Evolutionary conservation across 2,888 invertebrate genomes (phyloP).

Genomic region (Coleophora flavipennella): DNA sequence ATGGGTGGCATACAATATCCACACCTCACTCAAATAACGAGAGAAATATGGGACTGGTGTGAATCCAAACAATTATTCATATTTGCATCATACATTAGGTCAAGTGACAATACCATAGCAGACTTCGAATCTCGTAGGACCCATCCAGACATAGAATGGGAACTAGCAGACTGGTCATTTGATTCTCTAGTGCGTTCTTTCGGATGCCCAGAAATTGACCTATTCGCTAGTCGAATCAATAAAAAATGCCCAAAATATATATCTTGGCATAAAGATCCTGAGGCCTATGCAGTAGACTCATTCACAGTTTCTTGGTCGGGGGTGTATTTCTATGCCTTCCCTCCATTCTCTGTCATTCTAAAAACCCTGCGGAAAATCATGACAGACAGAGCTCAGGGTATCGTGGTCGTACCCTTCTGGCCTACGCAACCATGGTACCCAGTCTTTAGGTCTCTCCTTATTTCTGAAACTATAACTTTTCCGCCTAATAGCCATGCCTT

Average conservation of each 20-base stretch:
- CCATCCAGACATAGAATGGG: conserved; percentile 1
- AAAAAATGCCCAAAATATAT: conserved; percentile 1
- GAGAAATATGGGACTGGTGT: conserved; percentile 3
- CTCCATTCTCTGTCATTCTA: background rate
- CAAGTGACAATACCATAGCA: conserved; percentile 2
- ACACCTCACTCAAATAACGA: conserved; percentile 1
- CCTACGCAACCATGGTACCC: background rate
- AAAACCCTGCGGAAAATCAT: background rate
- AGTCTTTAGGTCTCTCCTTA: background rate
- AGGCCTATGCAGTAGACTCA: background rate
- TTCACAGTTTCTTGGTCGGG: background rate
- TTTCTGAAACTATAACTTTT: background rate
- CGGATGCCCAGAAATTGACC: background rate
- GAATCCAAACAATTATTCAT: background rate
- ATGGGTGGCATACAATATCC: conserved; percentile 13
- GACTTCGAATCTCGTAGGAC: conserved; percentile 5
- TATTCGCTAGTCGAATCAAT: conserved; percentile 1
- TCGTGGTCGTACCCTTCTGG: conserved; percentile 1
- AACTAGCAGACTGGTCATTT: background rate
- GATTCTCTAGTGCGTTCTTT: background rate
- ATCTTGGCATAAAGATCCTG: background rate
- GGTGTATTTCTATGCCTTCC: background rate
- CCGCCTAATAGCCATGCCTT: background rate
- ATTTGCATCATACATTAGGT: conserved; percentile 6
- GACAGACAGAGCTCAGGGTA: background rate